Evolutionary conservation across 2,888 invertebrate genomes (phyloP), one percentile per base, ranked within the genome.

Genomic region (Metalampra italica): DNA sequence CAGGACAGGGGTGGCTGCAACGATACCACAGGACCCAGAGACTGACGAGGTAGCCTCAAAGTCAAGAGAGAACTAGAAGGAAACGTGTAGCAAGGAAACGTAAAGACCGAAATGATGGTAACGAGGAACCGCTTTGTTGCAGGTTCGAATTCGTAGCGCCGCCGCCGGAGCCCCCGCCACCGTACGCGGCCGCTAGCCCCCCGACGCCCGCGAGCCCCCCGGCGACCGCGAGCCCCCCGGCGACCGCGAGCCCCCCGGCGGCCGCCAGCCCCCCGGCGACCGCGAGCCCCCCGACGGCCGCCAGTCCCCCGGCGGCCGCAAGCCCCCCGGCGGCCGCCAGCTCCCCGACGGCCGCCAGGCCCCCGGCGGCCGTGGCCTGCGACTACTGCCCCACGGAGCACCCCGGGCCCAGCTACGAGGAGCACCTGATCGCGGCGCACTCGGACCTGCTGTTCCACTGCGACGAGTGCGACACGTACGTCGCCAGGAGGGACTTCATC

Each of bases 361-460:
- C 22, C 22, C 3, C 22, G 22, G 22, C 22, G 22, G 3, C 22
- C 22, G 22, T 22, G 22, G 11, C 32, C 14, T 80, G 79, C 67
- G 51, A 53, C 13, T 73, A 63, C 66, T 80, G 81, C 66, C 43
- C 51, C 44, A 46, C 53, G 3, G 32, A 52, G 37, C 52, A 46
- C 8, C 51, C 58, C 13, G 51, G 50, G 8, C 47, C 50, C 9
- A 43, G 39, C 9, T 69, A 62, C 61, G 47, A 52, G 15, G 63
- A 69, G 7, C 90, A 88, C 59, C 56, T 85, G 37, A 53, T 73
- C 34, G 54, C 64, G 22, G 57, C 55, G 1, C 88, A 87, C 62
- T 59, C 67, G 1, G 68, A 77, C 39, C 56, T 64, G 29, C 62
- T 88, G 50, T 84, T 87, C 64, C 79, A 77, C 51, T 90, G 90